Base-by-base conservation (phyloP, 2,797 vertebrate genomes). In the Lithobates pipiens region DNA sequence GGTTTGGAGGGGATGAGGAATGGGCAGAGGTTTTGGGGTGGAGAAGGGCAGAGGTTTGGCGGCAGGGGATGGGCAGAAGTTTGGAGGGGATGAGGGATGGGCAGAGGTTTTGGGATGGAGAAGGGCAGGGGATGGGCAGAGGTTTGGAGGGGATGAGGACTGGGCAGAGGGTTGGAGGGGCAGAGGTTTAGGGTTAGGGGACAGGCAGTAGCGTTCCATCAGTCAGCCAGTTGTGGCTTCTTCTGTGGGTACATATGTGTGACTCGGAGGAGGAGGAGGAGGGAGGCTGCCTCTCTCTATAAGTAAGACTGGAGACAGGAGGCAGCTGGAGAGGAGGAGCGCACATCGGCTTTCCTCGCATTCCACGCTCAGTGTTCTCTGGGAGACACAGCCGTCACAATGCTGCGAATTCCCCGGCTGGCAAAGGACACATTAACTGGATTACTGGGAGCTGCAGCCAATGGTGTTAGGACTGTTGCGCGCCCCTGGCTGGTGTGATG, bases 321-420 rank as follows among this genome's bases (percentile, higher is more conserved):
- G 92, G 93, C 93, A 94, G 92, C 93, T 91, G 93, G 92, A 90
- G 92, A 93, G 90, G 91, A 90, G 91, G 91, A 90, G 91, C 92
- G 93, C 89, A 91, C 86, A 92, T 89, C 86, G 90, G 89, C 90
- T 92, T 92, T 91, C 89, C 34, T 85, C 90, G 89, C 44, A 85
- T 89, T 92, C 86, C 82, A 89, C 91, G 90, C 89, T 85, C 86
- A 32, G 65, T 89, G 91, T 92, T 92, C 89, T 90, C 79, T 87
- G 93, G 93, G 93, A 92, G 89, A 89, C 84, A 50, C 91, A 84
- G 90, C 88, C 84, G 87, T 83, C 89, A 84, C 77, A 25, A 70
- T 54, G 63, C 39, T 69, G 42, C 77, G 23, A 80, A 32, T 80
- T 90, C 86, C 86, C 90, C 86, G 29, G 74, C 86, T 88, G 76